These are phyloP conservation scores for Gobio gobio DNA, from an alignment of 2,113 vertebrate species.

Conservation along the genomic window DNA sequence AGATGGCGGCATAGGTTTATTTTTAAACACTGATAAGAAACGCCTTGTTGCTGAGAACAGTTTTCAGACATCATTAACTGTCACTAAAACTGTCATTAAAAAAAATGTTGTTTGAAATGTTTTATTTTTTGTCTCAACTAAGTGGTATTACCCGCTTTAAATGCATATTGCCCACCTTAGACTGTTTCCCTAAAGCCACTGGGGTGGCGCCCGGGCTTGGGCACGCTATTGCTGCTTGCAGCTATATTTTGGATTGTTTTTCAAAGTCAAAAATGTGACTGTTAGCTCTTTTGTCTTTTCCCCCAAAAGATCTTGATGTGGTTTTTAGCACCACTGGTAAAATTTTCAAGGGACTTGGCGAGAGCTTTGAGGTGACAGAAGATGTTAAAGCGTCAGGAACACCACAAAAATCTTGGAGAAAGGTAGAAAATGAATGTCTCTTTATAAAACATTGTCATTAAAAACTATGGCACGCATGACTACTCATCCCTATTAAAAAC, in stretches of 20 bases:
- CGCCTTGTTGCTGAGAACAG: too few relatives aligned
- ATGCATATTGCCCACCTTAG: too few relatives aligned
- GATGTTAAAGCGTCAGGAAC: conserved; percentile 81
- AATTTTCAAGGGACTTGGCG: conserved; percentile 80
- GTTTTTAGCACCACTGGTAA: conserved; percentile 81
- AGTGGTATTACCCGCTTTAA: too few relatives aligned
- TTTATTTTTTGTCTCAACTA: too few relatives aligned
- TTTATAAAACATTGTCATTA: neutral
- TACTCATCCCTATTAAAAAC: neutral
- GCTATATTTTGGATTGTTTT: neutral
- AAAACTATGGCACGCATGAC: neutral
- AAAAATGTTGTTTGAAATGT: too few relatives aligned
- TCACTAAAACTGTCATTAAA: too few relatives aligned
- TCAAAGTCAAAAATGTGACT: conserved; percentile 30
- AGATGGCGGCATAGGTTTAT: too few relatives aligned
- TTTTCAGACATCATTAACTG: too few relatives aligned
- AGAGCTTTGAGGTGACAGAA: conserved; percentile 79
- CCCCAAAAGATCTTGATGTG: conserved; percentile 86
- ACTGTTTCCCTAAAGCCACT: too few relatives aligned
- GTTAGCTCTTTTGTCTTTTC: conserved; percentile 32
- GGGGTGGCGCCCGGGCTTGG: too few relatives aligned
- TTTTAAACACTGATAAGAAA: too few relatives aligned
- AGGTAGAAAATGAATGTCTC: conserved; percentile 74
- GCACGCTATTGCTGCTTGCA: too few relatives aligned
- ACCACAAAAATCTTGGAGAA: conserved; percentile 84